Evolutionary conservation across 2,888 invertebrate species (phyloP).

Genomic region (Drosophila koepferae): DNA sequence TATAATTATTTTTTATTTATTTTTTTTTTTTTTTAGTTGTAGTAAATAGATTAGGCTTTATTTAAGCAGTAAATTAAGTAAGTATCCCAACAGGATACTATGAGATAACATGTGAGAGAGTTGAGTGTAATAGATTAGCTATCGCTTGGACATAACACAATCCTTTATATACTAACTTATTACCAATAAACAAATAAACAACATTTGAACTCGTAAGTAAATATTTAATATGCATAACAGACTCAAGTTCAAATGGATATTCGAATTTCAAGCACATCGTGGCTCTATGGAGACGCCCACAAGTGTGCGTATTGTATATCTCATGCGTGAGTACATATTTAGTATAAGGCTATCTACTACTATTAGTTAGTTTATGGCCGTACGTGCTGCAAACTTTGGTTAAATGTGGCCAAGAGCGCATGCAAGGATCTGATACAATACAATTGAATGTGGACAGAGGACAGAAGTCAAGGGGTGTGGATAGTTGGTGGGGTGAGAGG

Average conservation of each 20-base stretch:
- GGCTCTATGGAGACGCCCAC: background rate
- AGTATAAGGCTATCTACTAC: conserved; percentile 15
- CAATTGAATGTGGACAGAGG: background rate
- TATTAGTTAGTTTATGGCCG: conserved; percentile 39
- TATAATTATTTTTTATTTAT: too few species aligned
- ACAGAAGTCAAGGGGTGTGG: background rate
- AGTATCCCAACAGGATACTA: background rate
- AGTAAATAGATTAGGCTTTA: too few species aligned
- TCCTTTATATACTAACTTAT: background rate
- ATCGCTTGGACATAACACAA: background rate
- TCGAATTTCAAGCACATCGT: background rate
- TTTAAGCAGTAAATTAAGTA: too few species aligned
- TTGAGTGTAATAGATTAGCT: background rate
- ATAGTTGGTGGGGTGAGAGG: too few species aligned
- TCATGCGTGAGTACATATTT: background rate
- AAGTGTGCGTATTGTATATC: background rate
- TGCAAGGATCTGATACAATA: conserved; percentile 6
- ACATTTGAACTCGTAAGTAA: background rate
- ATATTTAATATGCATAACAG: background rate
- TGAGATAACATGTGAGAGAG: background rate
- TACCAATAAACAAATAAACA: too few species aligned
- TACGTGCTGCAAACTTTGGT: conserved; percentile 45
- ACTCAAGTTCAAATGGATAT: background rate
- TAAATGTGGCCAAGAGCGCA: conserved; percentile 20
- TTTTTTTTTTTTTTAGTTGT: too few species aligned